phyloP scores from a whole-genome alignment of 1,140 invertebrate species.

The Magallana angulata region DNA sequence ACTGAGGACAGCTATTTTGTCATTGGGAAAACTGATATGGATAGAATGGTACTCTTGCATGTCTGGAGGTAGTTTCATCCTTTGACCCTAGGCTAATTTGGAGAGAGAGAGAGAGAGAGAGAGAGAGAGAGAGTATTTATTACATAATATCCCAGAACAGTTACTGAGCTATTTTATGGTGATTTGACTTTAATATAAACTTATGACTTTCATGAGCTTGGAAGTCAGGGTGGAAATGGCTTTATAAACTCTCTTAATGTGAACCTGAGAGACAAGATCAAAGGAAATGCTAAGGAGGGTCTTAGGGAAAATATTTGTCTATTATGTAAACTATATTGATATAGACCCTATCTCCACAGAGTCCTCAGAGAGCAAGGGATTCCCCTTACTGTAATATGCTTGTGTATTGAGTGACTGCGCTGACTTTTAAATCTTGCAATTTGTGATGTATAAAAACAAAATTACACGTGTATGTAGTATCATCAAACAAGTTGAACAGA shows the following conservation, averaged over 20 bases:
- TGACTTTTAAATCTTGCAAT: conserved; percentile 20
- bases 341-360: neutral
- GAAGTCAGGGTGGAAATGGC: neutral
- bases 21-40: conserved; percentile 18
- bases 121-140: neutral
- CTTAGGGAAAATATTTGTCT: neutral
- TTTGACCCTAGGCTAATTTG: neutral
- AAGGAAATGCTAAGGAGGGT: neutral
- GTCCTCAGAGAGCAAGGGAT: neutral
- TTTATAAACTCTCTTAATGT: neutral
- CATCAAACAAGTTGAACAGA: conserved; percentile 1
- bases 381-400: too few relatives aligned
- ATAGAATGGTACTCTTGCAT: conserved; percentile 26
- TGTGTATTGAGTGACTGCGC: neutral
- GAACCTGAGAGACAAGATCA: neutral
- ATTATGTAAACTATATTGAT: conserved; percentile 16
- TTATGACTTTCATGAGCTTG: neutral
- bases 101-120: neutral
- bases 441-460: conserved; percentile 16
- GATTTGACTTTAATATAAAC: too few relatives aligned
- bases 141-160: too few relatives aligned
- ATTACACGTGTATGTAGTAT: conserved; percentile 1
- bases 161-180: too few relatives aligned
- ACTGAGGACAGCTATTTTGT: neutral
- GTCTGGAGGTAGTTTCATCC: conserved; percentile 15